phyloP scores from a whole-genome alignment of 1,140 invertebrate species.

The Plodia interpunctella region DNA sequence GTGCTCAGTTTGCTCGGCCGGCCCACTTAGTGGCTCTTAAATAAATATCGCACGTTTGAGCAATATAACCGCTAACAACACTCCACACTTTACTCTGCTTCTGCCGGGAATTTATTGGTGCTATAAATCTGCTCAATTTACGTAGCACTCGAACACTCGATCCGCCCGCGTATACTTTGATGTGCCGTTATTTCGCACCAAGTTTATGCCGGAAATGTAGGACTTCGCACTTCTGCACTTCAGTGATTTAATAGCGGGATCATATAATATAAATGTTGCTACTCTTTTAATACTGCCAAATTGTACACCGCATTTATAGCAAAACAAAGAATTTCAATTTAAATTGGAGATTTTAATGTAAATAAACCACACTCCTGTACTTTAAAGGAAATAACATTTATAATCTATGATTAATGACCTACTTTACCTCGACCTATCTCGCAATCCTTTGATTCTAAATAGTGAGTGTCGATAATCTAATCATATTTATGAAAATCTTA shows the following conservation, averaged over 20 bases:
- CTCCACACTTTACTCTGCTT: constrained; percentile 56
- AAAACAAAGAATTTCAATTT: too few species aligned
- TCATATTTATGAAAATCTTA: too few species aligned
- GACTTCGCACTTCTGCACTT: constrained; percentile 12
- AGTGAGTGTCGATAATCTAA: too few species aligned
- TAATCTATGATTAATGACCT: too few species aligned
- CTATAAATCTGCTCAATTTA: constrained; percentile 51
- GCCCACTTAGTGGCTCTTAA: constrained; percentile 53
- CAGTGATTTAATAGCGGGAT: background rate
- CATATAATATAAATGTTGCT: too few species aligned
- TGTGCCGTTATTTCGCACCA: background rate
- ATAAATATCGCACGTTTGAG: constrained; percentile 71
- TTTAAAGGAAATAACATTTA: too few species aligned
- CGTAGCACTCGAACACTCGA: constrained; percentile 25
- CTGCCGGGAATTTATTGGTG: constrained; percentile 50
- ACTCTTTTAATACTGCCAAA: too few species aligned
- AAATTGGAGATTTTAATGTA: too few species aligned
- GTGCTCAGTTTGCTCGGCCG: constrained; percentile 49
- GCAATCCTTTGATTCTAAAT: too few species aligned
- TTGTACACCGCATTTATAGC: too few species aligned
- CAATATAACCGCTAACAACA: constrained; percentile 64
- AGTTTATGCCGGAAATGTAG: constrained; percentile 15
- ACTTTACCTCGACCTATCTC: too few species aligned
- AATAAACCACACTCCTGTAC: too few species aligned
- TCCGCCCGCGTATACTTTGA: constrained; percentile 22